phyloP scores from a whole-genome alignment of 2,113 vertebrate species.

The Megaceryle torquata region DNA sequence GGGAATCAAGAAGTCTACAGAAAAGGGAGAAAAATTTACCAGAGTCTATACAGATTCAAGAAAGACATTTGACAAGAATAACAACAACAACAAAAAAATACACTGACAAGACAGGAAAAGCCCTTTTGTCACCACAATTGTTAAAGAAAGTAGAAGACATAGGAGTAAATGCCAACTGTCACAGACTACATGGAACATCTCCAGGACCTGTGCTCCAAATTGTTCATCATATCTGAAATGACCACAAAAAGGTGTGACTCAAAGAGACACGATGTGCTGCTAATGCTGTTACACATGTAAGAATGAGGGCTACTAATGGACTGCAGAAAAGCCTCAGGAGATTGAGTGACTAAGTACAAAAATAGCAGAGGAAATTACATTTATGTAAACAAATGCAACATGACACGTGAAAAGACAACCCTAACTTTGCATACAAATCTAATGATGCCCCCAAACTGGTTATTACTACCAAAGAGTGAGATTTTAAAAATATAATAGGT shows the following conservation, averaged over 20 bases:
- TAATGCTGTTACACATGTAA: not conserved
- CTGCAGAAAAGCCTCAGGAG: not conserved
- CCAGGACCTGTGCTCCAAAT: not conserved
- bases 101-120: not conserved
- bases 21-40: not conserved
- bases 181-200: not conserved
- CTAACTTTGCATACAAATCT: not conserved
- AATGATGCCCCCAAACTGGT: not conserved
- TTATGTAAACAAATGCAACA: constrained; percentile 18
- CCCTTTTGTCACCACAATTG: not conserved
- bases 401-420: not conserved
- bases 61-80: not conserved
- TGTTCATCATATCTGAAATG: not conserved
- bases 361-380: constrained; percentile 1
- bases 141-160: not conserved
- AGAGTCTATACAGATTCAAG: not conserved
- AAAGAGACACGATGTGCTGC: not conserved
- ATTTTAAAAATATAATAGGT: not conserved
- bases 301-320: not conserved
- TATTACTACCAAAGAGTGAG: not conserved
- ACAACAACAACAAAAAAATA: not conserved
- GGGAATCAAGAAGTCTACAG: not conserved
- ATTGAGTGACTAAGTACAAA: not conserved
- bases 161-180: not conserved
- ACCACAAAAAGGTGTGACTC: constrained; percentile 2